These are phyloP conservation scores for Channa maculata DNA, from an alignment of 2,113 vertebrate species.

Conservation along the genomic window DNA sequence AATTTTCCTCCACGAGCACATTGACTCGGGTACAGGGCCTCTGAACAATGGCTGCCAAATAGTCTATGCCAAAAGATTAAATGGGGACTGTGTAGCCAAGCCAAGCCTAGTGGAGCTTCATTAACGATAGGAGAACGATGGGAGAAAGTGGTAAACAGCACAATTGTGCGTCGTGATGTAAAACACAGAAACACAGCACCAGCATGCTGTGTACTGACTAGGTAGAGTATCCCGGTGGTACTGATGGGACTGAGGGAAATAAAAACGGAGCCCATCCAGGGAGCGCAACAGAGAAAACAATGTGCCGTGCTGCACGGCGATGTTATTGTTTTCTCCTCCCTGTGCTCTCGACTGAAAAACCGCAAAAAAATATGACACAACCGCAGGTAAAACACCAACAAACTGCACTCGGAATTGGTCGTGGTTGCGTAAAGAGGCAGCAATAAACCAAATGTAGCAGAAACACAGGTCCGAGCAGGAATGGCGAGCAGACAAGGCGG, in stretches of 20 bases:
- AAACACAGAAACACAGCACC: background rate
- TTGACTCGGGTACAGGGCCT: slow-evolving; percentile 62
- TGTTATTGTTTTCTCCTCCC: slow-evolving; percentile 78
- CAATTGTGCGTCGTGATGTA: slow-evolving; percentile 3
- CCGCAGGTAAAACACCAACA: slow-evolving; percentile 6
- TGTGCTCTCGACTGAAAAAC: slow-evolving; percentile 36
- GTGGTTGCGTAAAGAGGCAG: background rate
- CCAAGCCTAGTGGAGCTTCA: slow-evolving; percentile 32
- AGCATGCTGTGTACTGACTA: slow-evolving; percentile 48
- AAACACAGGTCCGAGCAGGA: slow-evolving; percentile 57
- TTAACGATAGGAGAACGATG: slow-evolving; percentile 14
- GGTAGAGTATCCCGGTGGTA: slow-evolving; percentile 55
- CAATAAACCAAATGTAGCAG: slow-evolving; percentile 28
- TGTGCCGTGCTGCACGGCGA: slow-evolving; percentile 61
- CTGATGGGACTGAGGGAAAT: slow-evolving; percentile 70
- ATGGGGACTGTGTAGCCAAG: slow-evolving; percentile 52
- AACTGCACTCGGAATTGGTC: background rate
- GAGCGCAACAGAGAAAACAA: slow-evolving; percentile 76
- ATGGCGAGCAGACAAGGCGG: slow-evolving; percentile 82
- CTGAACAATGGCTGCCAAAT: slow-evolving; percentile 80
- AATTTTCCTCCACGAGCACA: slow-evolving; percentile 39
- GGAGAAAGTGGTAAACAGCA: slow-evolving; percentile 14
- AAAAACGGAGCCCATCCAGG: slow-evolving; percentile 60
- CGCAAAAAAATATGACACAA: slow-evolving; percentile 15
- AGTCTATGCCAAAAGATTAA: slow-evolving; percentile 63